Evolutionary conservation across 2,113 vertebrate genomes (phyloP).

Genomic region (Daphoenositta chrysoptera): DNA sequence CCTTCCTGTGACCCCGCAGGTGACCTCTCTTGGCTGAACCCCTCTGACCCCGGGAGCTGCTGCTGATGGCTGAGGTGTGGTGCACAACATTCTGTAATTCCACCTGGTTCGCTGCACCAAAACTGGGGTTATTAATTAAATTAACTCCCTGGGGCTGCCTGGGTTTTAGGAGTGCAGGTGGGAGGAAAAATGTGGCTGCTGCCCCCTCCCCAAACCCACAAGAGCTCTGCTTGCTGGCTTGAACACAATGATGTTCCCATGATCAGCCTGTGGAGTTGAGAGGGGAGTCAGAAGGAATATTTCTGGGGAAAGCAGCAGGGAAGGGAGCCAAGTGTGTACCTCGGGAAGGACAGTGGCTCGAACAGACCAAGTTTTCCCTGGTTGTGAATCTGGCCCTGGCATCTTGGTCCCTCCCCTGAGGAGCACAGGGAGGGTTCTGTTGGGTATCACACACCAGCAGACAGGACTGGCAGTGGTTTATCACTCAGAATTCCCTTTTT

Average conservation of each 20-base stretch:
- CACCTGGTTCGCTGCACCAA: neutral
- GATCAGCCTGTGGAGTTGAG: neutral
- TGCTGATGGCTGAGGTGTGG: neutral
- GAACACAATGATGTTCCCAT: fast-evolving
- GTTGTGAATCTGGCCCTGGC: neutral
- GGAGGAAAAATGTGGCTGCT: neutral
- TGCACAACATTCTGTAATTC: neutral
- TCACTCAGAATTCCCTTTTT: neutral
- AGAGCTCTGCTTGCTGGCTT: neutral
- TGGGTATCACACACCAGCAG: fast-evolving
- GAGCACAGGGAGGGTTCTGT: neutral
- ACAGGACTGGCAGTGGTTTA: neutral
- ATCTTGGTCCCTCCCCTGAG: neutral
- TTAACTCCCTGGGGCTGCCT: neutral
- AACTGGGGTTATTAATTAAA: neutral
- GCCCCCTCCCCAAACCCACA: neutral
- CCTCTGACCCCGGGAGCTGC: neutral
- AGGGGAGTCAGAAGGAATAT: neutral
- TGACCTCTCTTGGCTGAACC: neutral
- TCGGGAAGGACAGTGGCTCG: neutral
- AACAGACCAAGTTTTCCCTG: neutral
- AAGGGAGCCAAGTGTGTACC: neutral
- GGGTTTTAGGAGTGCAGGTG: neutral
- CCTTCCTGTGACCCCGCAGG: neutral
- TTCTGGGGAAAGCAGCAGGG: neutral